phyloP scores from a whole-genome alignment of 2,888 invertebrate genomes.

The Tupiocoris notatus region DNA sequence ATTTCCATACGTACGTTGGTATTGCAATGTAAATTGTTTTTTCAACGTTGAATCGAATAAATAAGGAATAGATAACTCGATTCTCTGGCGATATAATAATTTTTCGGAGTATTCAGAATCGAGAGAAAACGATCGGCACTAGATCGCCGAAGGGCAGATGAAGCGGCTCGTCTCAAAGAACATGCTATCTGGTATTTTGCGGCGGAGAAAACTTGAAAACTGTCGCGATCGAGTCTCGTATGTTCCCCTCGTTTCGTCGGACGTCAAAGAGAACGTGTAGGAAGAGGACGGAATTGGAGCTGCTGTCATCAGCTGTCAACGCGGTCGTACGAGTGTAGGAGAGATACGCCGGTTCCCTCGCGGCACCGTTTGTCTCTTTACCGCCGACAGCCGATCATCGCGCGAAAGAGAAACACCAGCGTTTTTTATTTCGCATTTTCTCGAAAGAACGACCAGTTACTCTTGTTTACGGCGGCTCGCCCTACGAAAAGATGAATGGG shows the following conservation, averaged over 20 bases:
- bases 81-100: no score
- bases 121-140: no score
- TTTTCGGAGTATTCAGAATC: no score
- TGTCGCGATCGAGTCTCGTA: no score
- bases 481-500: conserved; percentile 2
- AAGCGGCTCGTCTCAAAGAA: no score
- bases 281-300: not conserved
- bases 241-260: not conserved
- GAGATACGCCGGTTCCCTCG: not conserved
- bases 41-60: no score
- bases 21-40: no score
- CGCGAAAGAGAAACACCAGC: not conserved
- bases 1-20: no score
- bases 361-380: not conserved
- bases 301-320: no score
- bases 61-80: no score
- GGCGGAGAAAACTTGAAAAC: not conserved
- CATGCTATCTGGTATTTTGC: no score
- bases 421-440: not conserved
- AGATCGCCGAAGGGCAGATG: no score
- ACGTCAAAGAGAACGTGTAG: not conserved
- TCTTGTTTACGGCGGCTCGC: not conserved
- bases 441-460: not conserved
- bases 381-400: not conserved
- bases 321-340: not conserved